phyloP scores from a whole-genome alignment of 2,888 invertebrate species.

The Julus scanicus region DNA sequence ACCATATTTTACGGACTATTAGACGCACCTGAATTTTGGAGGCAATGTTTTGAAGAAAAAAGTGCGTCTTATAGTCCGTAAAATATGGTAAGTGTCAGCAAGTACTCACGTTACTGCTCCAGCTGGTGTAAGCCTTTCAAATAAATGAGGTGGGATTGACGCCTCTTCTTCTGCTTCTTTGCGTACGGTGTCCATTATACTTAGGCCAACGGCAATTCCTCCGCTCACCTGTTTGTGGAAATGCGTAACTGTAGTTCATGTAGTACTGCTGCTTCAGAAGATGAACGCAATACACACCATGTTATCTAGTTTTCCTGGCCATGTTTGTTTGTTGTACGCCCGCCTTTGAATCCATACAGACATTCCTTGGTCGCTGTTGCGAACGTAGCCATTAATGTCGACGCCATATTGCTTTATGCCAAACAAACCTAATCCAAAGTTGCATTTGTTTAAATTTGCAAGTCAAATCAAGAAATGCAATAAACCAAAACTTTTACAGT shows the following conservation, averaged over 20 bases:
- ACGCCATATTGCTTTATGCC: slow-evolving; percentile 95
- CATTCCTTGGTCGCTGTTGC: slow-evolving; percentile 83
- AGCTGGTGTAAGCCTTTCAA: slow-evolving; percentile 79
- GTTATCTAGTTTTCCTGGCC: slow-evolving; percentile 96
- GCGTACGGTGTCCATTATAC: slow-evolving; percentile 87
- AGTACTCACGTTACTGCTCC: slow-evolving; percentile 82
- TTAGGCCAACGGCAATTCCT: slow-evolving; percentile 88
- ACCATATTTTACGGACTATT: too few relatives aligned
- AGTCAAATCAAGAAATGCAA: neutral
- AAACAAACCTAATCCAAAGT: slow-evolving; percentile 75
- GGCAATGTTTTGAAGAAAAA: too few relatives aligned
- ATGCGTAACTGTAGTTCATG: neutral
- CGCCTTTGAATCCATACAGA: slow-evolving; percentile 94
- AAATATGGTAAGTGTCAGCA: too few relatives aligned
- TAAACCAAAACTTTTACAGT: neutral
- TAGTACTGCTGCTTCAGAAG: neutral
- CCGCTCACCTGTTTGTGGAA: slow-evolving; percentile 75
- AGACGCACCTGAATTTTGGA: too few relatives aligned
- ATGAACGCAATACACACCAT: slow-evolving; percentile 72
- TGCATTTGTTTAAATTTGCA: neutral
- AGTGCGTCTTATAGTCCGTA: too few relatives aligned
- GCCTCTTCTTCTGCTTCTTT: slow-evolving; percentile 97
- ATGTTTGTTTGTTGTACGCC: slow-evolving; percentile 91
- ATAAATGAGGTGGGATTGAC: slow-evolving; percentile 82
- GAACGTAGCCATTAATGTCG: slow-evolving; percentile 92